Evolutionary conservation across 2,888 invertebrate genomes (phyloP), one percentile per base, ranked within the genome.

Genomic region (Eugnorisma glareosa): DNA sequence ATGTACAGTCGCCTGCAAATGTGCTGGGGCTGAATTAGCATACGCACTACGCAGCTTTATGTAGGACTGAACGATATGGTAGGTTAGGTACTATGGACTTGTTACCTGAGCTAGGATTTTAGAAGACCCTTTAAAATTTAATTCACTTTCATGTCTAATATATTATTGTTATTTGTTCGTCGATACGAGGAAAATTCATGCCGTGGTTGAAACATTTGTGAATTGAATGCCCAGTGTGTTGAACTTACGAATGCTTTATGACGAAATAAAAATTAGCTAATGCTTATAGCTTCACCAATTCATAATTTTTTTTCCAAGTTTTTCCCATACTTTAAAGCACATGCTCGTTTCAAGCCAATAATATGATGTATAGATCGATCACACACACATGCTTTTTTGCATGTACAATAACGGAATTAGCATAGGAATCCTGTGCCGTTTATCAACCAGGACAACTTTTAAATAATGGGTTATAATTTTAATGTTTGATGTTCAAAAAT

Each of bases 341-440:
- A 48, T 28, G 40, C 1, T 72, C 37, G 7, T 40, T 48, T 28
- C 18, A 54, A 18, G 37, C 28, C 15, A 37, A 61, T 57, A 28
- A 15, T 59, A 67, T 15, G 91, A 90, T 88, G 90, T 90, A 92
- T 89, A 91, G 88, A n/a, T n/a, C n/a, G n/a, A n/a, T 86, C 84
- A 83, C 79, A 83, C 84, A 45, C 66, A 73, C 81, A 78, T 68
- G 85, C 75, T 76, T 81, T 67, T 83, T 87, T 81, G 81, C 81
- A 83, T 80, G 85, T 82, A 82, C 83, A 83, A 87, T 86, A 84
- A 86, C n/a, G 86, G 45, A 92, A 96, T 95, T 95, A 94, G 92
- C 96, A 95, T 96, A 93, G 92, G 93, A 92, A 94, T 94, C 93
- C 83, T 74, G 77, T 67, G 81, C 89, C 90, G 91, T 95, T 94